Evolutionary conservation across 2,888 invertebrate species (phyloP), one percentile per base, ranked within the genome.

Genomic region (Bellardia bayeri): DNA sequence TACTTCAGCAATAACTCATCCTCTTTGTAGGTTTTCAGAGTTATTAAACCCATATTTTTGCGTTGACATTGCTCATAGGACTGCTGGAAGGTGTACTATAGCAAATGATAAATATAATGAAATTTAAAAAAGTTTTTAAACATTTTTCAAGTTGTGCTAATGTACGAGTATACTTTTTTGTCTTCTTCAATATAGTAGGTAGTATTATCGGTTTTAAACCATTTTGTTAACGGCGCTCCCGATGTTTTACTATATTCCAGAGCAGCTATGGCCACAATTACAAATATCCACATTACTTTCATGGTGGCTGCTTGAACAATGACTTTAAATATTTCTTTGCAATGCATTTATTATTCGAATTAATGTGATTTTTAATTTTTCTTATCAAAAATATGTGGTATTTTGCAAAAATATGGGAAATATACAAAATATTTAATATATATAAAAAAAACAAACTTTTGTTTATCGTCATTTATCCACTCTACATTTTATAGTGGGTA

Each of bases 191-290:
- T 84, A n/a, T 78, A 87, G 11, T 84, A 87, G 0, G 87, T 87
- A 11, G 54, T 74, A 37, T 84, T 87, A 7, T 87, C 87, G 13
- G 87, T 87, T 69, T 87, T 87, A 69, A 87, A 84, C 87, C 87
- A 87, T 64, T 87, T 87, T 2, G 87, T 87, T 49, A 87, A 42
- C 3, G 84, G 87, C n/a, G 78, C 81, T 40, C 54, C 81, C n/a
- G 14, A 37, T 13, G n/a, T 54, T 1, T 61, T 51, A 11, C n/a
- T 16, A 23, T 54, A 78, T 11, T 82, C 45, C 2, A 76, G 11
- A 3, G 11, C 63, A 7, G 64, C 11, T 13, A 78, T 11, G 68
- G 74, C 54, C n/a, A 64, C 51, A 49, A 84, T 42, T 45, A 45
- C 13, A 68, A 82, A 42, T 58, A 78, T 68, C 54, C 66, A 82